Conservation (phyloP, 2,888 invertebrate genomes). For the Agonopterix alstromeriana region DNA sequence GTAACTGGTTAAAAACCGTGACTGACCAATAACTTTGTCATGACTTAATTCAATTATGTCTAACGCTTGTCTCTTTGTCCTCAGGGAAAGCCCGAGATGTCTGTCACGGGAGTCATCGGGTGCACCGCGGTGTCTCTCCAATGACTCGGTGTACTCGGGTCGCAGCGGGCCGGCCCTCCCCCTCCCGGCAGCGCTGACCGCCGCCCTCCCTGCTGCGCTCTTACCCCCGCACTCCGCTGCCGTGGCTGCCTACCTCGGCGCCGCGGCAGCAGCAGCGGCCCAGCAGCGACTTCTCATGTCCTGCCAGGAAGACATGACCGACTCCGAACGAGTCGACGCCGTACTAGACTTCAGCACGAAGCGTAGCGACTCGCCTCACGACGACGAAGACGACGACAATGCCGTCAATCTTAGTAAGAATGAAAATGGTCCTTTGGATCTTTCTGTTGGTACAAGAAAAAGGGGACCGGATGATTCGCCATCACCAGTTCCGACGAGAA, state of each 20-base stretch:
- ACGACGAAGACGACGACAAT: constrained; percentile 78
- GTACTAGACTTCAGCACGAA: constrained; percentile 91
- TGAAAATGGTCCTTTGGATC: constrained; percentile 85
- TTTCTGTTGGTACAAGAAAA: constrained; percentile 86
- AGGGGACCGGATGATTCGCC: constrained; percentile 80
- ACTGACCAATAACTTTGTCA: constrained; percentile 18
- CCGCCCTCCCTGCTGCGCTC: constrained; percentile 81
- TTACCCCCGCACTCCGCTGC: constrained; percentile 88
- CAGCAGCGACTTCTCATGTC: constrained; percentile 88
- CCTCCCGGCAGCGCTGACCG: constrained; percentile 78
- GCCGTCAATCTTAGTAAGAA: constrained; percentile 84
- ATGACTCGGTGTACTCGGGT: constrained; percentile 85
- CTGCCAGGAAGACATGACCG: constrained; percentile 82
- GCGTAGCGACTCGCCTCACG: constrained; percentile 70
- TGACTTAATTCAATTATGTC: constrained; percentile 26
- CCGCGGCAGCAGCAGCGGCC: constrained; percentile 83
- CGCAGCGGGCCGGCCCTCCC: constrained; percentile 73
- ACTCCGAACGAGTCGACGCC: constrained; percentile 78
- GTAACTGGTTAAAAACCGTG: constrained; percentile 28
- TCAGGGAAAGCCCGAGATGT: constrained; percentile 90
- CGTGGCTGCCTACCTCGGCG: constrained; percentile 87
- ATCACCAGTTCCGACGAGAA: constrained; percentile 79
- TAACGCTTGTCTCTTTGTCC: constrained; percentile 62
- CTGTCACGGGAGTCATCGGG: constrained; percentile 88
- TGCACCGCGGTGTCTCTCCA: constrained; percentile 84